Base-by-base conservation (phyloP, 2,113 vertebrate genomes). In the Eretmodus cyanostictus region DNA sequence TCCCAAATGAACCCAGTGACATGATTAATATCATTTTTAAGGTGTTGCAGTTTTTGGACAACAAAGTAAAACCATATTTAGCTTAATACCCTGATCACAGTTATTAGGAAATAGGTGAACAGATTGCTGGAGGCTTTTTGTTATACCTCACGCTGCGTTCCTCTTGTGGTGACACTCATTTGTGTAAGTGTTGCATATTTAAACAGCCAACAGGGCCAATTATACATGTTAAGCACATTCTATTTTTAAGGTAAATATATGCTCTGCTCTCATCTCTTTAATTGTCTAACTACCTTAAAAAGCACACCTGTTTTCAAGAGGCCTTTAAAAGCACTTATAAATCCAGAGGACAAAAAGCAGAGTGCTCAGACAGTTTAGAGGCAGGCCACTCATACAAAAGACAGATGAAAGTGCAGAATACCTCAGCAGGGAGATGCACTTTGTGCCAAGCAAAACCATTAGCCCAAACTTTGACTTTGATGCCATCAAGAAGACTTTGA, bases 161-260 rank as follows among this genome's bases (percentile, higher is more conserved):
- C 83, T 86, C 88, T 54, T 51, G 73, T 83, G 90, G 82, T 84
- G 76, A 85, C 85, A 89, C 40, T 92, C 83, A 92, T 92, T 93
- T 83, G 71, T 89, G 84, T 79, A 89, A 86, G 80, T 49, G 84
- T 51, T 90, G 86, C 36, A 92, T 89, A 89, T 86, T 93, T 71
- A 89, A 90, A 57, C 63, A 89, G 83, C 34, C 40, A 89, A 68
- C 22, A 3, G 80, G 78, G 80, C 83, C 84, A 88, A 90, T 94
- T 94, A 85, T 83, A 87, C 71, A 91, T 84, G 85, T 87, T 89
- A 87, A 93, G 89, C 83, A 54, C 49, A 36, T 80, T 89, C 86
- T 90, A 85, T 88, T 88, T 90, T 91, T 66, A 92, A 89, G 55
- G 80, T 81, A 92, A 93, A 94, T 92, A 91, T 95, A 54, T 90